These are phyloP conservation scores for Mugil cephalus DNA, from an alignment of 2,113 vertebrate species.

Conservation along the genomic window DNA sequence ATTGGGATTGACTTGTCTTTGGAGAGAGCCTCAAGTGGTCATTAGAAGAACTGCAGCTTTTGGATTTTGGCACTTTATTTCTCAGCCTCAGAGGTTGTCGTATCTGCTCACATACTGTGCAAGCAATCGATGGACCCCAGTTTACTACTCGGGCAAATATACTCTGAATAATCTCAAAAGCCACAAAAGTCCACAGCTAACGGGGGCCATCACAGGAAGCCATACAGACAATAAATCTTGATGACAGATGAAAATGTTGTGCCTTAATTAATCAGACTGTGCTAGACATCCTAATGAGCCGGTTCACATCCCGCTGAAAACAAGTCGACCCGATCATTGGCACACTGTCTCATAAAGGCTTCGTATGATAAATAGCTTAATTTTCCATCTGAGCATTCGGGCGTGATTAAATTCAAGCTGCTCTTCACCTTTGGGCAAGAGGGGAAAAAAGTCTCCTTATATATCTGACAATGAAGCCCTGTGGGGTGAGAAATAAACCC, in stretches of 20 bases:
- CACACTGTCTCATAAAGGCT: not conserved
- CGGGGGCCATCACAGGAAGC: not conserved
- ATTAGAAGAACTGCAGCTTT: too few relatives aligned
- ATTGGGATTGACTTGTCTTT: too few relatives aligned
- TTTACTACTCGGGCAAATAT: not conserved
- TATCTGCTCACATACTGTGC: not conserved
- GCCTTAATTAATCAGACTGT: slow-evolving; percentile 28
- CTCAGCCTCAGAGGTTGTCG: too few relatives aligned
- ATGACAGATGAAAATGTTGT: not conserved
- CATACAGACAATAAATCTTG: not conserved
- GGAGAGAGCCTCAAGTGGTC: too few relatives aligned
- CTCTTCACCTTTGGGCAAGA: slow-evolving; percentile 31
- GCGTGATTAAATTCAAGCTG: slow-evolving; percentile 44
- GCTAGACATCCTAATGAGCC: slow-evolving; percentile 38
- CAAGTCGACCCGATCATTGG: slow-evolving; percentile 22
- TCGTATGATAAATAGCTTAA: slow-evolving; percentile 49
- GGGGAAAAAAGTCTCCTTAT: not conserved
- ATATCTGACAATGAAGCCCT: not conserved
- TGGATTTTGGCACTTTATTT: too few relatives aligned
- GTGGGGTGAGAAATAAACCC: slow-evolving; percentile 9
- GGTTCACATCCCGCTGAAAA: slow-evolving; percentile 17
- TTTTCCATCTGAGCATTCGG: slow-evolving; percentile 40
- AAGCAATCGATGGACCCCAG: not conserved
- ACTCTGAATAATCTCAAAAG: slow-evolving; percentile 1
- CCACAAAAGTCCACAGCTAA: not conserved